A percentile compares a stretch with the other conserved stretches of the same genome.
These are phyloP conservation scores for Drosophila maculinotata DNA, from an alignment of 2,888 invertebrate species.

Conservation along the genomic window DNA sequence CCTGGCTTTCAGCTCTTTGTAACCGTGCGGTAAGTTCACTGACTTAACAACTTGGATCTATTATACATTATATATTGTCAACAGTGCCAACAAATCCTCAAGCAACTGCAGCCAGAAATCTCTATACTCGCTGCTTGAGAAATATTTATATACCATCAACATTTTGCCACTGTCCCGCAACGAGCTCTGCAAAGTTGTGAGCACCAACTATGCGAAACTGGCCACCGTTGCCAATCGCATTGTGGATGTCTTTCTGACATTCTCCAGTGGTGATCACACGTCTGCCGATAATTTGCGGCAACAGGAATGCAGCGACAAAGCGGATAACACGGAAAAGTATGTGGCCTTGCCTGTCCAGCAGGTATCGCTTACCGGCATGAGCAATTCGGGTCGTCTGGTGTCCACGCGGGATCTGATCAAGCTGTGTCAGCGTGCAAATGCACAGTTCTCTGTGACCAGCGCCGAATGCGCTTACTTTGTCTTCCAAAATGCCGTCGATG, in stretches of 20 bases:
- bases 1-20: slow-evolving; percentile 97
- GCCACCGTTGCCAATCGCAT: slow-evolving; percentile 91
- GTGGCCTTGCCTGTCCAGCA: slow-evolving; percentile 80
- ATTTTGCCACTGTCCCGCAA: slow-evolving; percentile 91
- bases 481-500: slow-evolving; percentile 95
- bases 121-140: slow-evolving; percentile 90
- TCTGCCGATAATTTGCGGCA: slow-evolving; percentile 80
- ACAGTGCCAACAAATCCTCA: slow-evolving; percentile 83
- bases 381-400: slow-evolving; percentile 87
- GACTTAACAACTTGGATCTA: neutral
- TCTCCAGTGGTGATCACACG: slow-evolving; percentile 90
- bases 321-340: slow-evolving; percentile 75
- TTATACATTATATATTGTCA: neutral
- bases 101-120: slow-evolving; percentile 86
- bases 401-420: slow-evolving; percentile 96
- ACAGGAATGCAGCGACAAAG: slow-evolving; percentile 84
- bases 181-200: slow-evolving; percentile 91
- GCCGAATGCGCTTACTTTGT: slow-evolving; percentile 85
- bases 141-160: slow-evolving; percentile 92
- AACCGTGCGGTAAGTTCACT: slow-evolving; percentile 89
- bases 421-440: slow-evolving; percentile 92
- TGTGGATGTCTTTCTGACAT: slow-evolving; percentile 92
- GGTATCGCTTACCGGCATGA: slow-evolving; percentile 60
- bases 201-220: slow-evolving; percentile 89
- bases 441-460: slow-evolving; percentile 91